Evolutionary conservation across 2,888 invertebrate genomes (phyloP).

Genomic region (Hetaerina titia): DNA sequence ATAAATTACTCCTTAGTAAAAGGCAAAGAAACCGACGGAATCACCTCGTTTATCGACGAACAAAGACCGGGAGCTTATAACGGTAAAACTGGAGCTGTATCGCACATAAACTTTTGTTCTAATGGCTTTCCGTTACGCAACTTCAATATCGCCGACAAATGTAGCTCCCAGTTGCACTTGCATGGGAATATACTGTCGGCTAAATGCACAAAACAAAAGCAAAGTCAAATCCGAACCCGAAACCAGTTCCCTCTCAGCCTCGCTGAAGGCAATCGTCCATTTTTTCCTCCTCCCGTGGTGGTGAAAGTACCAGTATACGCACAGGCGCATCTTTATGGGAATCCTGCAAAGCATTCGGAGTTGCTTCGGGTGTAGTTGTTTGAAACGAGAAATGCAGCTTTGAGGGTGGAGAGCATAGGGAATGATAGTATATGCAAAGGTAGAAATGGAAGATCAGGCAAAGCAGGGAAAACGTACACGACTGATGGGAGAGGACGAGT

Average conservation of each 20-base stretch:
- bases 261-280: constrained; percentile 26
- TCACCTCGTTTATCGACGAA: background rate
- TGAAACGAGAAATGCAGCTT: constrained; percentile 29
- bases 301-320: constrained; percentile 34
- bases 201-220: constrained; percentile 18
- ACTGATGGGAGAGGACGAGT: background rate
- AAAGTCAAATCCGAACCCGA: constrained; percentile 46
- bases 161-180: background rate
- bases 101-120: constrained; percentile 46
- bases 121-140: constrained; percentile 45
- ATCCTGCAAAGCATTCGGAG: constrained; percentile 38
- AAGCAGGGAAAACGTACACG: background rate
- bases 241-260: constrained; percentile 51
- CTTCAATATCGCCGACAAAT: constrained; percentile 22
- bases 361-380: constrained; percentile 5
- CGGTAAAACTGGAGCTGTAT: constrained; percentile 22
- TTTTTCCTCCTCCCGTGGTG: background rate
- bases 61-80: background rate
- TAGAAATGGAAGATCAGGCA: background rate
- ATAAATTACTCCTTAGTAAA: background rate
- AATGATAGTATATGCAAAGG: background rate
- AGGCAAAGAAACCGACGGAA: background rate
- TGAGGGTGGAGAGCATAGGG: background rate
- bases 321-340: constrained; percentile 56
- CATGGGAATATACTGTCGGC: background rate